phyloP scores from a whole-genome alignment of 2,797 vertebrate species.

The Lepus oiostolus region DNA sequence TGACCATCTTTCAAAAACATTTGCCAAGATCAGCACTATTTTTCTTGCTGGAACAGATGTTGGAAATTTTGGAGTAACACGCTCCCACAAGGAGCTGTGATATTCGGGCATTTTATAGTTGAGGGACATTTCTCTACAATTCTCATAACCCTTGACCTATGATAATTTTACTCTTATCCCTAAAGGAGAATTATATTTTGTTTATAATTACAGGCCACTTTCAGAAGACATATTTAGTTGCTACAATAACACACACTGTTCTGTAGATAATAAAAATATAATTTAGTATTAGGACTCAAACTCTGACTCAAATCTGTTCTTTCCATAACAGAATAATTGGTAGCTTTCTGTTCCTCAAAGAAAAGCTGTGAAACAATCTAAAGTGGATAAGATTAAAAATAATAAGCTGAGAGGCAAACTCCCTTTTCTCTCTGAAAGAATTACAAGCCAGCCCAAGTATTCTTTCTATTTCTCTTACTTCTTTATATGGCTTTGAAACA shows the following conservation, averaged over 20 bases:
- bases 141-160: slow-evolving; percentile 22
- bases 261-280: background rate
- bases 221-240: background rate
- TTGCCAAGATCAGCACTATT: background rate
- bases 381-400: slow-evolving; percentile 26
- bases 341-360: background rate
- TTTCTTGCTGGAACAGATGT: background rate
- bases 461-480: background rate
- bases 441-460: background rate
- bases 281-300: background rate
- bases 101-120: background rate
- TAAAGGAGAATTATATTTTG: background rate
- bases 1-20: background rate
- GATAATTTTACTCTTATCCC: background rate
- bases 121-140: background rate
- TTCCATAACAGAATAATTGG: background rate
- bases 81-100: background rate
- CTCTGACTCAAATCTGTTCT: slow-evolving; percentile 7
- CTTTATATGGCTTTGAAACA: background rate
- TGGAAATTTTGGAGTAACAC: background rate
- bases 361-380: background rate
- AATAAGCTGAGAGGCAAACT: background rate
- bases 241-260: background rate
- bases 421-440: background rate
- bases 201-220: background rate